These are phyloP conservation scores for Lasaia peninsularis DNA, from an alignment of 1,140 invertebrate genomes.

Conservation along the genomic window DNA sequence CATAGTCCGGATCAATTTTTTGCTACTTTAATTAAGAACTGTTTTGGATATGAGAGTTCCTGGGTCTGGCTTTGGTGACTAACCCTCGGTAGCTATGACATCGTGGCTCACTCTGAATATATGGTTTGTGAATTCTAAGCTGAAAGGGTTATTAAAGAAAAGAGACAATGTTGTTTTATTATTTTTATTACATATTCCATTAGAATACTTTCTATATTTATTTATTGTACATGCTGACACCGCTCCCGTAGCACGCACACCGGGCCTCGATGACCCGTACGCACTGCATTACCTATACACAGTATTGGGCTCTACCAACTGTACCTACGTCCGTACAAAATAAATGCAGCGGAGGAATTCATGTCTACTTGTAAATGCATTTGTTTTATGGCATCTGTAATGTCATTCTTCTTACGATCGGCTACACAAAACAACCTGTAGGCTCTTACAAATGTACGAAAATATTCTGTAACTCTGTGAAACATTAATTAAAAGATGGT, in stretches of 20 bases:
- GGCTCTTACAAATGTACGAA: too few relatives aligned
- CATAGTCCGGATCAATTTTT: too few relatives aligned
- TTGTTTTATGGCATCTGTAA: slow-evolving; percentile 30
- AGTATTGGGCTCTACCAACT: slow-evolving; percentile 52
- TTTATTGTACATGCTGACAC: slow-evolving; percentile 67
- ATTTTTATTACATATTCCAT: slow-evolving; percentile 77
- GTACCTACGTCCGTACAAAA: slow-evolving; percentile 68
- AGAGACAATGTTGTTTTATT: slow-evolving; percentile 47
- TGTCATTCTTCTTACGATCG: background rate
- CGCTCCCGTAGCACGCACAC: slow-evolving; percentile 39
- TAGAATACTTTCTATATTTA: slow-evolving; percentile 77
- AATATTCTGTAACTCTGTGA: too few relatives aligned
- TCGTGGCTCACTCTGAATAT: too few relatives aligned
- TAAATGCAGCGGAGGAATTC: slow-evolving; percentile 42
- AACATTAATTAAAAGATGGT: too few relatives aligned
- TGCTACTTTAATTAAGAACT: too few relatives aligned
- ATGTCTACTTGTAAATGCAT: slow-evolving; percentile 34
- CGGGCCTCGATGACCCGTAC: slow-evolving; percentile 40
- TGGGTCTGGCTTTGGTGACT: too few relatives aligned
- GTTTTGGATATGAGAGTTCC: too few relatives aligned
- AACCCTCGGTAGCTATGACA: too few relatives aligned
- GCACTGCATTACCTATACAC: slow-evolving; percentile 51
- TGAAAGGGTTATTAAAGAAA: slow-evolving; percentile 25
- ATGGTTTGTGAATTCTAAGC: too few relatives aligned
- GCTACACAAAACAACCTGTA: background rate